These are phyloP conservation scores for Astropecten irregularis DNA, from an alignment of 53 echinoderm and acorn worm species.

Conservation along the genomic window DNA sequence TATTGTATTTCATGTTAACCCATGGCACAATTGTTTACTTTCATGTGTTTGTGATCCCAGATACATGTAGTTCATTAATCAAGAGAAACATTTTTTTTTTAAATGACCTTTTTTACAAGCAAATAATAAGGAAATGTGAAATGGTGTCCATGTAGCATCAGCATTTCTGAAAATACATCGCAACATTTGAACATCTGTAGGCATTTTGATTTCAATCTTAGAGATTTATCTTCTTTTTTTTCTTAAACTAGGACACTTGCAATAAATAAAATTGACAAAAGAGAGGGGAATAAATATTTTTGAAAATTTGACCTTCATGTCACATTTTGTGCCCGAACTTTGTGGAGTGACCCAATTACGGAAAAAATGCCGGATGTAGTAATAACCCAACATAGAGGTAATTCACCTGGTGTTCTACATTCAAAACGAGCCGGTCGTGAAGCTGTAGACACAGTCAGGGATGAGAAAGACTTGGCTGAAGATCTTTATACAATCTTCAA, in stretches of 20 bases:
- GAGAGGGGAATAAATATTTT: background rate
- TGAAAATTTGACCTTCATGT: conserved; percentile 8
- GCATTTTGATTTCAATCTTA: background rate
- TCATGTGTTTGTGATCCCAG: too few relatives aligned
- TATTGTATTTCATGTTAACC: conserved; percentile 5
- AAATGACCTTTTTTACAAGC: background rate
- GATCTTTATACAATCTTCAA: too few relatives aligned
- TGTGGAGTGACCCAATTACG: too few relatives aligned
- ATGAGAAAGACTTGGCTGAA: too few relatives aligned
- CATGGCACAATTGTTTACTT: conserved; percentile 8
- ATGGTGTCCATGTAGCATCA: conserved; percentile 52
- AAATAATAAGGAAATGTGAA: conserved; percentile 32
- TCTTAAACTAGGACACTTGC: conserved; percentile 17
- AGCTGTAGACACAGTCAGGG: too few relatives aligned
- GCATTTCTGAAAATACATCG: background rate
- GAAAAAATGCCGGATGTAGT: too few relatives aligned
- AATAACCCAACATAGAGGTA: too few relatives aligned
- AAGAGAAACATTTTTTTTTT: too few relatives aligned
- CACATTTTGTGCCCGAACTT: conserved; percentile 48
- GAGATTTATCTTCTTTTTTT: conserved; percentile 4
- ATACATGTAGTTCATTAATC: too few relatives aligned
- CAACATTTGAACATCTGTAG: background rate
- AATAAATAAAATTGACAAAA: background rate
- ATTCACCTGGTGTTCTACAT: too few relatives aligned
- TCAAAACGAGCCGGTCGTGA: too few relatives aligned